phyloP scores from a whole-genome alignment of 2,113 vertebrate genomes.

The Pterocles orientalis region DNA sequence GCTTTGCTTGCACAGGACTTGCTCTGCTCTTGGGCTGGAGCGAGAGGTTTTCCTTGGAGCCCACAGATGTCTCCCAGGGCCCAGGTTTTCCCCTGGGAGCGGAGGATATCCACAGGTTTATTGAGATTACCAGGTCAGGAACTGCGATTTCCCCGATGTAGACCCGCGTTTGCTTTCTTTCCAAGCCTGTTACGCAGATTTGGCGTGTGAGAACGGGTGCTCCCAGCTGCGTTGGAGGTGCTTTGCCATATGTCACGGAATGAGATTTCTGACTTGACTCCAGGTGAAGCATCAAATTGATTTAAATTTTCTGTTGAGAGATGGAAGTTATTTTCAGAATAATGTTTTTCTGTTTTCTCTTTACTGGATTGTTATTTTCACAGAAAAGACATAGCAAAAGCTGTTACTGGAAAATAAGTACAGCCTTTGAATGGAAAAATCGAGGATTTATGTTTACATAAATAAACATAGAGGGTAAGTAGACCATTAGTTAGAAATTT shows the following conservation, averaged over 20 bases:
- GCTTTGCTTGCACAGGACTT: not conserved
- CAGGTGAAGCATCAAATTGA: not conserved
- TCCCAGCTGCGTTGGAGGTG: not conserved
- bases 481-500: conserved; percentile 12
- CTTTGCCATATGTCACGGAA: not conserved
- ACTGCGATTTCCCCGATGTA: not conserved
- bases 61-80: rapidly evolving
- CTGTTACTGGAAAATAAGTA: not conserved
- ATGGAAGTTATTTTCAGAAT: not conserved
- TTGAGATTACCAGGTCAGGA: not conserved
- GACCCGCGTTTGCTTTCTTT: not conserved
- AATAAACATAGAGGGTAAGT: not conserved
- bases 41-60: not conserved
- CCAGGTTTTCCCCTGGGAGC: not conserved
- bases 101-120: not conserved
- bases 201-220: not conserved
- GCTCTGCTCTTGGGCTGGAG: not conserved
- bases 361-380: not conserved
- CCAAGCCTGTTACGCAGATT: not conserved
- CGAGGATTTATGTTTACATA: conserved; percentile 1
- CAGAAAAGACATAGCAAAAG: not conserved
- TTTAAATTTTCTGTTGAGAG: not conserved
- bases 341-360: not conserved
- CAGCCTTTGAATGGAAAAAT: not conserved
- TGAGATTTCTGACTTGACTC: not conserved